These are phyloP conservation scores for Catharus ustulatus DNA, from an alignment of 2,797 vertebrate species.

Conservation along the genomic window DNA sequence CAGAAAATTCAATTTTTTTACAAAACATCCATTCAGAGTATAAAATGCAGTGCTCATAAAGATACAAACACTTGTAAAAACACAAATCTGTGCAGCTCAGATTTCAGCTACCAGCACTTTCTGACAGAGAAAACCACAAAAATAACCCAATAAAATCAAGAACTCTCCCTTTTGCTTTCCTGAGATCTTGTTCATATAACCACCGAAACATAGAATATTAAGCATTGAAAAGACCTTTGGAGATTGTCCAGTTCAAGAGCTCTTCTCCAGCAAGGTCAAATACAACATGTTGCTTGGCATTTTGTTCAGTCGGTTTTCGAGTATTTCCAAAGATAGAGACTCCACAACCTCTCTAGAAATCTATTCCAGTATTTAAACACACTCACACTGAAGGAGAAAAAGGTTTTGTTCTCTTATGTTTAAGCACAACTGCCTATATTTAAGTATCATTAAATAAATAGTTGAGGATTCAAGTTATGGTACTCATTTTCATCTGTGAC, in stretches of 20 bases:
- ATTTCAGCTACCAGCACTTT: background rate
- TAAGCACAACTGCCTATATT: background rate
- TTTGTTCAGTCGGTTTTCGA: rapidly evolving
- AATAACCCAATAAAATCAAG: background rate
- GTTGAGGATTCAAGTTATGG: background rate
- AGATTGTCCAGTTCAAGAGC: background rate
- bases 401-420: background rate
- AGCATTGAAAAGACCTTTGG: background rate
- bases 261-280: background rate
- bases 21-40: background rate
- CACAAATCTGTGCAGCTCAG: background rate
- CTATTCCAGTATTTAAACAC: background rate
- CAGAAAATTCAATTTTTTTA: background rate
- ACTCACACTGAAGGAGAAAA: background rate
- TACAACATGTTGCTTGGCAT: background rate
- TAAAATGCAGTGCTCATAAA: background rate
- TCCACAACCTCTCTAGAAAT: background rate
- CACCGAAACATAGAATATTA: background rate
- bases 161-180: background rate
- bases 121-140: background rate
- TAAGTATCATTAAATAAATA: background rate
- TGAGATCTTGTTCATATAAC: background rate
- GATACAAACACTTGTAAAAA: background rate
- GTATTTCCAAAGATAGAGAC: background rate
- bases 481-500: background rate